These are phyloP conservation scores for Trididemnum miniatum DNA, from an alignment of 23 tunicate genomes.

Conservation along the genomic window DNA sequence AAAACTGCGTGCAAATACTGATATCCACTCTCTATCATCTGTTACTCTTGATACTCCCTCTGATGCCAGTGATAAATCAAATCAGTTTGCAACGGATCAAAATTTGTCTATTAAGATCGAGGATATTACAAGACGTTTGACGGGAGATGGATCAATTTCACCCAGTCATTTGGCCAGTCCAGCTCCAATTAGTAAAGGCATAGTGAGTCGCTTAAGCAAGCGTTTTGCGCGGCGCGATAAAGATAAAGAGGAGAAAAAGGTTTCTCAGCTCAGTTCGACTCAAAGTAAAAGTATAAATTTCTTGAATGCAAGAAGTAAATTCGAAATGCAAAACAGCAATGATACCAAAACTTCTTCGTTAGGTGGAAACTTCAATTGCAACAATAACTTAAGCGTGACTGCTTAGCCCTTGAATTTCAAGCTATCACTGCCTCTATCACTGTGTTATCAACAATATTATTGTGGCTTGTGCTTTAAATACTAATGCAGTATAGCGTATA, in stretches of 20 bases:
- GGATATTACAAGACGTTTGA: constrained; percentile 30
- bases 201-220: constrained; percentile 57
- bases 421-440: too few relatives aligned
- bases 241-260: background rate
- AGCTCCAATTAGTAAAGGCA: constrained; percentile 27
- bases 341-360: constrained; percentile 9
- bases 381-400: too few relatives aligned
- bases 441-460: too few relatives aligned
- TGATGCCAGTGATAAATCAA: background rate
- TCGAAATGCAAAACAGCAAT: constrained; percentile 20
- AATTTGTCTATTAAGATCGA: constrained; percentile 23
- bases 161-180: constrained; percentile 19
- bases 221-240: constrained; percentile 30
- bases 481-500: too few relatives aligned
- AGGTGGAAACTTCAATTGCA: background rate
- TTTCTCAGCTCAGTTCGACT: background rate
- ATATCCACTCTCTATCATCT: background rate
- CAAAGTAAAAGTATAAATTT: background rate
- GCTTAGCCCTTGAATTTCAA: too few relatives aligned
- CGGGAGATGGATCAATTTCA: constrained; percentile 2
- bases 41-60: background rate
- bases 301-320: constrained; percentile 18
- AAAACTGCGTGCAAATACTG: background rate
- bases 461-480: too few relatives aligned
- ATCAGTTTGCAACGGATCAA: background rate